Conservation (phyloP, 2,888 invertebrate genomes). For the Anodontia alba region DNA sequence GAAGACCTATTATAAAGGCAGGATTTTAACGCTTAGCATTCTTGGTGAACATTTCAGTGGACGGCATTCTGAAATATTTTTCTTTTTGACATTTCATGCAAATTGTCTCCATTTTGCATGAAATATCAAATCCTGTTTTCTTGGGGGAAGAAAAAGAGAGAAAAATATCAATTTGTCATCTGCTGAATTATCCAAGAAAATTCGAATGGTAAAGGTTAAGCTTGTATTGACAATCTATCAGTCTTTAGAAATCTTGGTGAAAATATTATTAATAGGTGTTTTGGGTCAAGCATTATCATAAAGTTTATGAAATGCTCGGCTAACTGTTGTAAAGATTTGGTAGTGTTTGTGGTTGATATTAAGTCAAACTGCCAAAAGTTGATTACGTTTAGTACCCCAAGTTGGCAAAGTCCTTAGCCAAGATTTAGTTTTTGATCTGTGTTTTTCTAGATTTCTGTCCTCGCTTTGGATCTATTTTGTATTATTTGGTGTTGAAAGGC, state of each 20-base stretch:
- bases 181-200: no score
- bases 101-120: no score
- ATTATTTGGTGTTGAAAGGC: conserved; percentile 8
- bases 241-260: not conserved
- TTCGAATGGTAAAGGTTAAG: no score
- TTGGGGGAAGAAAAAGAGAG: no score
- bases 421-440: conserved; percentile 9
- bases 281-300: not conserved
- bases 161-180: no score
- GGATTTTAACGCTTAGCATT: no score
- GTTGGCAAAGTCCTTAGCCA: not conserved
- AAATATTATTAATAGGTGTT: conserved; percentile 6
- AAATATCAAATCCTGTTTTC: no score
- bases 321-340: not conserved
- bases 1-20: no score
- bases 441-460: not conserved
- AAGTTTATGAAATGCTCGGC: not conserved
- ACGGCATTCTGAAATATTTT: no score
- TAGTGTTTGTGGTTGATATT: not conserved
- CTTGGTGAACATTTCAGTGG: no score
- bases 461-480: not conserved
- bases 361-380: conserved; percentile 10
- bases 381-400: not conserved
- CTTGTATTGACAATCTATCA: no score
- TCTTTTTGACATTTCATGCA: no score